A percentile compares a stretch with the other conserved stretches of the same genome.
Evolutionary conservation across 1,140 invertebrate species (phyloP).

Genomic region (Doryteuthis pealeii): DNA sequence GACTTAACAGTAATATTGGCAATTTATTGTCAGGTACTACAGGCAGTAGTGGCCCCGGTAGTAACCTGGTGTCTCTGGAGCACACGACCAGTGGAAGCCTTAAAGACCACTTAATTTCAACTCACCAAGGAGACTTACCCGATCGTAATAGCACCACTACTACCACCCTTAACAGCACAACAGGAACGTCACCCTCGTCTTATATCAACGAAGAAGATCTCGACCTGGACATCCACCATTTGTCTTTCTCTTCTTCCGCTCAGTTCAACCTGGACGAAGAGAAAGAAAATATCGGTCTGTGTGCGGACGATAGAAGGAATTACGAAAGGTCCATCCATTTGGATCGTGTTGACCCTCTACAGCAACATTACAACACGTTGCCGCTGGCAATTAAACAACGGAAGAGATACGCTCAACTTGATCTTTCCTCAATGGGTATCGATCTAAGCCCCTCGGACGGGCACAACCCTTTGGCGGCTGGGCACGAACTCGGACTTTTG

Average conservation of each 20-base stretch:
- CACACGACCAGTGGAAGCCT: background rate
- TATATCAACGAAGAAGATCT: background rate
- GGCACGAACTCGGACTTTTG: background rate
- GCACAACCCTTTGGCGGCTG: slow-evolving; percentile 1
- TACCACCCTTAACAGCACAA: slow-evolving; percentile 23
- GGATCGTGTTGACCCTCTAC: slow-evolving; percentile 13
- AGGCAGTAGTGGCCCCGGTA: background rate
- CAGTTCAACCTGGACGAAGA: slow-evolving; percentile 18
- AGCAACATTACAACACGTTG: background rate
- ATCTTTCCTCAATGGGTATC: slow-evolving; percentile 16
- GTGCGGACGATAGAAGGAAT: slow-evolving; percentile 27
- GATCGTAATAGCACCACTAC: slow-evolving; percentile 18
- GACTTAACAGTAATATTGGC: slow-evolving; percentile 23
- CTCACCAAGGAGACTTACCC: background rate
- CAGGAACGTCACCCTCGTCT: background rate
- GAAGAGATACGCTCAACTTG: slow-evolving; percentile 24
- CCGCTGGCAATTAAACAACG: slow-evolving; percentile 11
- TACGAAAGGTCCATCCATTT: slow-evolving; percentile 16
- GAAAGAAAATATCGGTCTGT: slow-evolving; percentile 10
- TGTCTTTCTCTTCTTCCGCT: background rate
- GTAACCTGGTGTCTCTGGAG: background rate
- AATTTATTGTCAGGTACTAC: slow-evolving; percentile 18
- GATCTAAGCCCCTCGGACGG: slow-evolving; percentile 13
- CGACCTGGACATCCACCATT: slow-evolving; percentile 9
- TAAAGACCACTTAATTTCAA: background rate